These are phyloP conservation scores for Centruroides sculpturatus DNA, from an alignment of 1,140 invertebrate species.

Conservation along the genomic window DNA sequence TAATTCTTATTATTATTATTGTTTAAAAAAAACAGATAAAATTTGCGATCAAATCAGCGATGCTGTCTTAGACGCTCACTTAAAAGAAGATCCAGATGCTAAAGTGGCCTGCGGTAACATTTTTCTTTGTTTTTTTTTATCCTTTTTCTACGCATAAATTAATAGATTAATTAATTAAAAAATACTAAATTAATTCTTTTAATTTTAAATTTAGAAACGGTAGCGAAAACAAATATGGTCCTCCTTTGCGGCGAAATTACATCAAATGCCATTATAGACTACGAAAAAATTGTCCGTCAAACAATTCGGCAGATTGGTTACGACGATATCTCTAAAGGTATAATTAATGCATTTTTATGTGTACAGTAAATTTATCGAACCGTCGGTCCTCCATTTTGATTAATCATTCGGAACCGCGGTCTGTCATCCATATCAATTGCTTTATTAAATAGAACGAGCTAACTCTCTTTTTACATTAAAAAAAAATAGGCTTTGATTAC, in stretches of 20 bases:
- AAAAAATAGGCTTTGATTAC: slow-evolving; percentile 44
- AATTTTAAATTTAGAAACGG: slow-evolving; percentile 19
- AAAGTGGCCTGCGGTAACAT: slow-evolving; percentile 91
- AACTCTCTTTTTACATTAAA: too few species aligned
- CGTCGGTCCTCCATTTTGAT: too few species aligned
- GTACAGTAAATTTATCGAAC: too few species aligned
- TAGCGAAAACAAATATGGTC: slow-evolving; percentile 37
- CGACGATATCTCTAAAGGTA: slow-evolving; percentile 81
- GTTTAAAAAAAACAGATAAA: slow-evolving; percentile 61
- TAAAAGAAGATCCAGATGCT: slow-evolving; percentile 88
- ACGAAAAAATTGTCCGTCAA: slow-evolving; percentile 87
- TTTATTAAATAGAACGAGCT: too few species aligned
- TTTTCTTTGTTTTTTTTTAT: too few species aligned
- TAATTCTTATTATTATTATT: not conserved
- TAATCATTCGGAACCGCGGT: too few species aligned
- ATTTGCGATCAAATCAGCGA: slow-evolving; percentile 99
- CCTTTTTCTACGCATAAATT: too few species aligned
- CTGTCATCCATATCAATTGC: too few species aligned
- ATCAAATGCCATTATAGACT: slow-evolving; percentile 73
- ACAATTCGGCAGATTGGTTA: slow-evolving; percentile 95
- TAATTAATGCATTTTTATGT: not conserved
- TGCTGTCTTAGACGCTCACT: slow-evolving; percentile 93
- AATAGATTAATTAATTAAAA: too few species aligned
- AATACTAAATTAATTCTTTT: too few species aligned
- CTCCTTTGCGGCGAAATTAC: slow-evolving; percentile 44